phyloP scores from a whole-genome alignment of 2,797 vertebrate species.

The Iguana delicatissima region DNA sequence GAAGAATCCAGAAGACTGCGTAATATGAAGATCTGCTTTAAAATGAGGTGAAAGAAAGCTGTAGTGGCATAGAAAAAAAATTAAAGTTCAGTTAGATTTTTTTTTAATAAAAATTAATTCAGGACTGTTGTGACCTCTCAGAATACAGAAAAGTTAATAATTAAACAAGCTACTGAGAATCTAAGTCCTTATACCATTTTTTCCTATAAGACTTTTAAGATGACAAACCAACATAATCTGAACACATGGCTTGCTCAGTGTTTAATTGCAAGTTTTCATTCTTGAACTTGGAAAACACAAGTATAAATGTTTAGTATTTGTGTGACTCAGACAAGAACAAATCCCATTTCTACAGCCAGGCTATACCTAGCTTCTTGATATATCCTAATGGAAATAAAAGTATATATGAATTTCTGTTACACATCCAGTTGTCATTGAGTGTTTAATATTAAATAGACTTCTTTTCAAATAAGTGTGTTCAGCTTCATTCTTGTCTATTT shows the following conservation, averaged over 20 bases:
- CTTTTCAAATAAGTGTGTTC: constrained; percentile 83
- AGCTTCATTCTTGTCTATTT: constrained; percentile 53
- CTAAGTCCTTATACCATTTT: constrained; percentile 82
- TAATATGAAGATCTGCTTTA: constrained; percentile 94
- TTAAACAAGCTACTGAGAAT: constrained; percentile 82
- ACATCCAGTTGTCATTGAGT: constrained; percentile 83
- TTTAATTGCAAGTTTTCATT: constrained; percentile 86
- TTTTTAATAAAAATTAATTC: constrained; percentile 80
- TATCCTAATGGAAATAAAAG: constrained; percentile 85
- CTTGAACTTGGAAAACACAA: constrained; percentile 83
- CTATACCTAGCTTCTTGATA: constrained; percentile 84
- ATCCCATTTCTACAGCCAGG: constrained; percentile 85
- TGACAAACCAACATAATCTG: constrained; percentile 81
- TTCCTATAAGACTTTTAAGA: constrained; percentile 83
- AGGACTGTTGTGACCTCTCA: constrained; percentile 83
- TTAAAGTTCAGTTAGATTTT: constrained; percentile 84
- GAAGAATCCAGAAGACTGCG: constrained; percentile 90
- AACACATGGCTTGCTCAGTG: constrained; percentile 85
- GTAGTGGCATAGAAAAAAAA: constrained; percentile 93
- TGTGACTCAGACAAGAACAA: constrained; percentile 82
- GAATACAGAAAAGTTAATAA: constrained; percentile 82
- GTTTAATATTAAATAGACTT: constrained; percentile 80
- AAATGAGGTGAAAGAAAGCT: constrained; percentile 99
- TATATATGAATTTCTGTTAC: constrained; percentile 87
- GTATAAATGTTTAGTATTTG: constrained; percentile 84